Evolutionary conservation across 2,797 vertebrate species (phyloP).

Genomic region (Crax fasciolata): DNA sequence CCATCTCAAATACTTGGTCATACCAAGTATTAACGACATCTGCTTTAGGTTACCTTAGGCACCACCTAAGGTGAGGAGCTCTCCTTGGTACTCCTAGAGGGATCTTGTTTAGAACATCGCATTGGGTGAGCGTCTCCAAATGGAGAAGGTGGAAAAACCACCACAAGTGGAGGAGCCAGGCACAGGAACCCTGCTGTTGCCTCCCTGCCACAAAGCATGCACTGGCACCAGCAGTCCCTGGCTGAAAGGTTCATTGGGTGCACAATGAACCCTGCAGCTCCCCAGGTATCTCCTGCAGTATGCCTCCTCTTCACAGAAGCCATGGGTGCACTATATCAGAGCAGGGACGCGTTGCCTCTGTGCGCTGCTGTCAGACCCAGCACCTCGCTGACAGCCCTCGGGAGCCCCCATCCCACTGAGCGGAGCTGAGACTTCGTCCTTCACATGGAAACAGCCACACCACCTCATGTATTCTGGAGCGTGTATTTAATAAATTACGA

Average conservation of each 20-base stretch:
- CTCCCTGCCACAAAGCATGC: neutral
- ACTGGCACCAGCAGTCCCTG: neutral
- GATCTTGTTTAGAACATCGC: fast-evolving
- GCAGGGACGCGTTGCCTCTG: neutral
- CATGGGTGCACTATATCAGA: too few species aligned
- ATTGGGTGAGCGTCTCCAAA: neutral
- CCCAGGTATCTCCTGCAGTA: too few species aligned
- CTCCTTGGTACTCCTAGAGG: too few species aligned
- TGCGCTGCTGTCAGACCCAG: neutral
- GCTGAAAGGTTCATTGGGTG: neutral
- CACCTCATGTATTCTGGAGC: too few species aligned
- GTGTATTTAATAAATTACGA: fast-evolving
- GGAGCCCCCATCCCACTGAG: neutral
- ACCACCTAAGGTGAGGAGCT: neutral
- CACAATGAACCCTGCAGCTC: neutral
- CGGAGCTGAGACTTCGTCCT: neutral
- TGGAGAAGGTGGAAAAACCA: neutral
- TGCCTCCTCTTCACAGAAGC: neutral
- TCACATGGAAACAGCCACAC: neutral
- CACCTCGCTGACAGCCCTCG: too few species aligned
- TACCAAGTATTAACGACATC: too few species aligned
- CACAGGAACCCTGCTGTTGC: neutral
- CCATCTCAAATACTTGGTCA: too few species aligned
- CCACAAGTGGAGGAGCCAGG: too few species aligned
- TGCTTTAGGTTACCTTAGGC: neutral